phyloP scores from a whole-genome alignment of 2,113 vertebrate species.

The Cyphomyrus discorhynchus region DNA sequence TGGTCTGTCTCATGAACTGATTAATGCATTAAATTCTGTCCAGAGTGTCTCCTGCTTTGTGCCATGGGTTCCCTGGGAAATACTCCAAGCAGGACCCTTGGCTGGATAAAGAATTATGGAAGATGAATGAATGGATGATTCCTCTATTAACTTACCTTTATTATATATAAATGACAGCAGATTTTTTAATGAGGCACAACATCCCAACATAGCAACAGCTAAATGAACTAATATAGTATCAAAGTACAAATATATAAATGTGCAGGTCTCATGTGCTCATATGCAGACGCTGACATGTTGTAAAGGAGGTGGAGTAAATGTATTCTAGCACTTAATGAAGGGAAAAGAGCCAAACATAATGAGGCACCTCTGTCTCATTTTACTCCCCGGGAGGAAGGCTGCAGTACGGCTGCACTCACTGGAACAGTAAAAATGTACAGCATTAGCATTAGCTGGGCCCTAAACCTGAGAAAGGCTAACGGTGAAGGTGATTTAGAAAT shows the following conservation, averaged over 20 bases:
- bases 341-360: not conserved
- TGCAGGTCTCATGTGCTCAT: not conserved
- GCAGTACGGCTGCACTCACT: slow-evolving; percentile 48
- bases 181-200: not conserved
- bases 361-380: not conserved
- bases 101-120: not conserved
- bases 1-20: not conserved
- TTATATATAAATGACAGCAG: not conserved
- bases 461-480: slow-evolving; percentile 50
- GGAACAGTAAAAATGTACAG: slow-evolving; percentile 43
- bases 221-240: not conserved
- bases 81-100: not conserved
- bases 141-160: not conserved
- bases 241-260: not conserved
- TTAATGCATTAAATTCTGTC: not conserved
- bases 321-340: not conserved
- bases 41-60: not conserved
- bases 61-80: not conserved
- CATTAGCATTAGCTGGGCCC: slow-evolving; percentile 48
- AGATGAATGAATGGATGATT: not conserved
- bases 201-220: not conserved
- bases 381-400: not conserved
- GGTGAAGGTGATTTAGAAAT: slow-evolving; percentile 52
- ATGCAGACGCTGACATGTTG: not conserved
- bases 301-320: not conserved